These are phyloP conservation scores for Microtus oregoni DNA, from an alignment of 2,113 vertebrate genomes.

Conservation along the genomic window DNA sequence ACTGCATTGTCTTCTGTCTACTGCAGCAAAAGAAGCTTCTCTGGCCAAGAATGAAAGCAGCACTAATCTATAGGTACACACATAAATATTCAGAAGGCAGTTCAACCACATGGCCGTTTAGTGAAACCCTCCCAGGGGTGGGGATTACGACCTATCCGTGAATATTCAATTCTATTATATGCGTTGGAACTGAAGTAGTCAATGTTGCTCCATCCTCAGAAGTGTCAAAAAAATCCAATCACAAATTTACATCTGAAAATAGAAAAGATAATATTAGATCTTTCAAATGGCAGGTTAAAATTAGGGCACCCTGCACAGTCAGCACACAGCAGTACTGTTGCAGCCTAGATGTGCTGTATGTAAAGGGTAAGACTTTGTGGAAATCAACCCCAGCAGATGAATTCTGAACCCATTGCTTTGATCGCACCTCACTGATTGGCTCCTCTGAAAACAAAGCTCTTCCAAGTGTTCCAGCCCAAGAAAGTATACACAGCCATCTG, in stretches of 20 bases:
- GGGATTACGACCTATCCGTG: neutral
- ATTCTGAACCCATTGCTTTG: neutral
- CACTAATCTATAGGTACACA: no score
- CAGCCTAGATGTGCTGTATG: neutral
- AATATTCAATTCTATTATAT: neutral
- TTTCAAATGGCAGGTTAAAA: slow-evolving; percentile 31
- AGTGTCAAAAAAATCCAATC: neutral
- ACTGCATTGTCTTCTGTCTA: neutral
- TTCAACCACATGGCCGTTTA: neutral
- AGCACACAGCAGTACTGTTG: neutral
- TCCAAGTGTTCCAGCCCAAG: neutral
- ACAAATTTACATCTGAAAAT: slow-evolving; percentile 24
- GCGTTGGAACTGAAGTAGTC: neutral
- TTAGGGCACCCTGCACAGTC: neutral
- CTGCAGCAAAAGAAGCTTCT: neutral
- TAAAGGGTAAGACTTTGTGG: neutral
- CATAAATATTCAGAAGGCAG: neutral
- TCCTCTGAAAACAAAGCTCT: slow-evolving; percentile 51
- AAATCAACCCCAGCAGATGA: slow-evolving; percentile 2
- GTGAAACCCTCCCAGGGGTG: no score
- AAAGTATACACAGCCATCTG: neutral
- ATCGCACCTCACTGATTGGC: neutral
- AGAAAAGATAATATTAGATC: neutral
- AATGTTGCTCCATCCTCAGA: neutral
- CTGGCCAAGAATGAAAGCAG: neutral